Conservation (phyloP, 2,888 invertebrate species). For the Sepiola atlantica region DNA sequence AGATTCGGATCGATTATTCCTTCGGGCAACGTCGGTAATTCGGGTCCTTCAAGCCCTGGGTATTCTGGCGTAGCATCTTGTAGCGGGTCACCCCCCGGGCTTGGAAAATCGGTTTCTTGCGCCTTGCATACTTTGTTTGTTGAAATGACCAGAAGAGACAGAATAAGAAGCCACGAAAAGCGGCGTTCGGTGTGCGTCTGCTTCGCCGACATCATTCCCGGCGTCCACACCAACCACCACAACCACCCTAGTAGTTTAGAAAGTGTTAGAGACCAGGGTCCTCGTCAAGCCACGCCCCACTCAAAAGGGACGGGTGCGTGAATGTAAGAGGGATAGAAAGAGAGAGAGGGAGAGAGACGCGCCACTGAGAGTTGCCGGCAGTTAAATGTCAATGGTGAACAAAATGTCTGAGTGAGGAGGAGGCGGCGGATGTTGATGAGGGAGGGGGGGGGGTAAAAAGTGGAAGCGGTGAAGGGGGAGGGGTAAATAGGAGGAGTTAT, state of each 20-base stretch:
- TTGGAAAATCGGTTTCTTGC: background rate
- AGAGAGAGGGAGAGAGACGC: background rate
- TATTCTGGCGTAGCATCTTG: background rate
- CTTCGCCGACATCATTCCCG: slow-evolving; percentile 14
- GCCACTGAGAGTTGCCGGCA: background rate
- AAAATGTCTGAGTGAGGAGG: background rate
- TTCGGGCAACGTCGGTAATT: background rate
- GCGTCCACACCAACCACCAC: background rate
- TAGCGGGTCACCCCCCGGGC: background rate
- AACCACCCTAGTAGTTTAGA: background rate
- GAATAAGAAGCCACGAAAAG: background rate
- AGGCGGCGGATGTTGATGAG: too few relatives aligned
- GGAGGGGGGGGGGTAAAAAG: background rate
- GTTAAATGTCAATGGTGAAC: background rate
- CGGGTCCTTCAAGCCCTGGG: background rate
- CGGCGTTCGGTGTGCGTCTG: background rate
- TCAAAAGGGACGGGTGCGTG: background rate
- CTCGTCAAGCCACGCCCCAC: background rate
- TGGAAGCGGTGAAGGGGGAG: background rate
- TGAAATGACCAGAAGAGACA: background rate
- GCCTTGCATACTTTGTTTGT: background rate
- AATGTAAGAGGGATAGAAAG: too few relatives aligned
- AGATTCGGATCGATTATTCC: background rate
- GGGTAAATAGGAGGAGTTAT: background rate
- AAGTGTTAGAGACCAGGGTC: background rate